Evolutionary conservation across 1,140 invertebrate genomes (phyloP).

Genomic region (Drosophila busckii): DNA sequence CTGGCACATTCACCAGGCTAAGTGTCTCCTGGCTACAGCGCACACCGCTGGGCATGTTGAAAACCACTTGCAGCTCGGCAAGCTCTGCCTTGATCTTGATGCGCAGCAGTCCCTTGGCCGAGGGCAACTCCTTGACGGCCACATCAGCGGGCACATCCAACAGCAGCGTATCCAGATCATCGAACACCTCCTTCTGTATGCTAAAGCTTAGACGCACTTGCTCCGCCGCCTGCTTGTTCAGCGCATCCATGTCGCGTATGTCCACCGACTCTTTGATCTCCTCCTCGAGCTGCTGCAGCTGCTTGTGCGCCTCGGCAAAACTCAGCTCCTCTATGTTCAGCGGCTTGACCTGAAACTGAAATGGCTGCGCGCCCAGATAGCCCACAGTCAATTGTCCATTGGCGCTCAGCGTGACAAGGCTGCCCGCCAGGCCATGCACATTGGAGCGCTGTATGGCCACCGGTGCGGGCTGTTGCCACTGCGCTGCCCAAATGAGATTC

Average conservation of each 20-base stretch:
- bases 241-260: constrained; percentile 59
- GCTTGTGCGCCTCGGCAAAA: constrained; percentile 67
- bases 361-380: constrained; percentile 72
- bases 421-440: constrained; percentile 58
- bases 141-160: constrained; percentile 67
- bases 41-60: constrained; percentile 47
- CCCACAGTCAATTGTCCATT: constrained; percentile 60
- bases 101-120: constrained; percentile 51
- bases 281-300: constrained; percentile 73
- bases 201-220: constrained; percentile 61
- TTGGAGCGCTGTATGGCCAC: constrained; percentile 74
- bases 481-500: constrained; percentile 87
- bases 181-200: constrained; percentile 36
- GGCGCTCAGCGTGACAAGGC: constrained; percentile 58
- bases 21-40: constrained; percentile 59
- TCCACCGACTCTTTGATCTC: constrained; percentile 76
- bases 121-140: constrained; percentile 59
- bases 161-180: constrained; percentile 60
- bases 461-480: constrained; percentile 78
- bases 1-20: constrained; percentile 48
- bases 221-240: constrained; percentile 63
- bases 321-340: constrained; percentile 60
- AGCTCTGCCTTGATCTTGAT: constrained; percentile 48
- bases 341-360: constrained; percentile 69
- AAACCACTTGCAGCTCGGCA: constrained; percentile 60